These are phyloP conservation scores for Ailuropoda melanoleuca DNA, from an alignment of 2,113 vertebrate species.

Conservation along the genomic window DNA sequence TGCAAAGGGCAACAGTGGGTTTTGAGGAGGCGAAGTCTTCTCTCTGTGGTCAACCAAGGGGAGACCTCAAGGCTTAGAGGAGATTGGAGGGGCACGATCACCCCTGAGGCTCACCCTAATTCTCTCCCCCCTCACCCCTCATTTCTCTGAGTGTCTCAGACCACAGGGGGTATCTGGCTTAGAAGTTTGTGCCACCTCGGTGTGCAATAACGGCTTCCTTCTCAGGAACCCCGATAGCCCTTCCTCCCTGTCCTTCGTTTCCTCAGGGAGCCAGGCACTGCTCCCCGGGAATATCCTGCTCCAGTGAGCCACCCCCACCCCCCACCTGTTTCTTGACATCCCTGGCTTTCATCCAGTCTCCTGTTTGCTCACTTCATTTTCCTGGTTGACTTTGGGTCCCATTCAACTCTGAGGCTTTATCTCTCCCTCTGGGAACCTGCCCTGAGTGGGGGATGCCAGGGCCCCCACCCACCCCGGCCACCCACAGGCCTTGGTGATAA, in stretches of 20 bases:
- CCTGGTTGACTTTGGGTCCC: conserved; percentile 12
- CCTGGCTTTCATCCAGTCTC: background rate
- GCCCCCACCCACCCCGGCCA: background rate
- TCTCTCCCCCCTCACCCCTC: background rate
- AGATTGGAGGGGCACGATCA: background rate
- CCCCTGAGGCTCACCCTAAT: background rate
- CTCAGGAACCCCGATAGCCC: background rate
- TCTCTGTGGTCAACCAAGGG: background rate
- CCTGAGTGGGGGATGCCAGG: background rate
- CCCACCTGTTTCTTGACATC: background rate
- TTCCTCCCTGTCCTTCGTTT: background rate
- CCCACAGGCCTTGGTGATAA: conserved; percentile 59
- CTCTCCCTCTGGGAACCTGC: background rate
- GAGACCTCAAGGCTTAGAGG: background rate
- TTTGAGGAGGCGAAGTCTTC: background rate
- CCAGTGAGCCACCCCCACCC: too few species aligned
- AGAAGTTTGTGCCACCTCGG: background rate
- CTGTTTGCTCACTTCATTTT: conserved; percentile 37
- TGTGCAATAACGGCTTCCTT: background rate
- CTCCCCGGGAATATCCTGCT: background rate
- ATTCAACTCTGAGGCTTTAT: conserved; percentile 38
- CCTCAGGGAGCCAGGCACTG: background rate
- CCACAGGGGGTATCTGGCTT: background rate
- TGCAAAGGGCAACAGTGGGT: background rate
- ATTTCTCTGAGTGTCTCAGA: background rate